Percentiles rank a stretch among this genome's conserved stretches.
phyloP scores from a whole-genome alignment of 2,113 vertebrate species.

The Leptosomus discolor region DNA sequence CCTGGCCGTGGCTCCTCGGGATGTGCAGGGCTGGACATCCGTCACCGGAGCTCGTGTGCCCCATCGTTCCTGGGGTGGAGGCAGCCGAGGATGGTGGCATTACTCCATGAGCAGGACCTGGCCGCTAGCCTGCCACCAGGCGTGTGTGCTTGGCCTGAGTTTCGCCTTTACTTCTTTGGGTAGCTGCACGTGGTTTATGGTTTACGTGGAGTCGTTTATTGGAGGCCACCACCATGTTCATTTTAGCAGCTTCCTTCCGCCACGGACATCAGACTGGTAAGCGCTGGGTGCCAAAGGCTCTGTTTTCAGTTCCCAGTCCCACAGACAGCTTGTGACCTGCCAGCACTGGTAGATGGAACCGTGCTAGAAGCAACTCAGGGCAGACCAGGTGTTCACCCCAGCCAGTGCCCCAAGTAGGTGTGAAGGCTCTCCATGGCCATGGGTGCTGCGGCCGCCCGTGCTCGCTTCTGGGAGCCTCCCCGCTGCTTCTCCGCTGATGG shows the following conservation, averaged over 20 bases:
- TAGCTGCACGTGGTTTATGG: background rate
- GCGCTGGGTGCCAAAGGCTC: background rate
- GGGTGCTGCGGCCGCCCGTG: background rate
- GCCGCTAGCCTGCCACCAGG: background rate
- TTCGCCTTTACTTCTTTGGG: background rate
- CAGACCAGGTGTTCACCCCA: background rate
- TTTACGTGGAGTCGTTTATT: background rate
- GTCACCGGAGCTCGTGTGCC: rapidly evolving
- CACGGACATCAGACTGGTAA: background rate
- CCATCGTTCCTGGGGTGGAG: background rate
- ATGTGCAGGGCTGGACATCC: rapidly evolving
- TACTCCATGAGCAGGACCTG: background rate
- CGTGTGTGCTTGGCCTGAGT: rapidly evolving
- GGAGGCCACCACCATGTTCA: background rate
- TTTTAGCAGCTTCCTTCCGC: background rate
- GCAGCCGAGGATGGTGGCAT: background rate
- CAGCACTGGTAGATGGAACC: no score
- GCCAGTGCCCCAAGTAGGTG: background rate
- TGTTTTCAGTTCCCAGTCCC: background rate
- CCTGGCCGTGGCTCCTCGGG: background rate
- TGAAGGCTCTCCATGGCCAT: background rate
- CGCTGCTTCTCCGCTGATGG: background rate
- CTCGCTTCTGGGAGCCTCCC: background rate
- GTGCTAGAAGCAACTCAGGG: background rate
- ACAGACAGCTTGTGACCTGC: background rate